These are phyloP conservation scores for Drosophila tristis DNA, from an alignment of 1,140 invertebrate genomes.

Conservation along the genomic window DNA sequence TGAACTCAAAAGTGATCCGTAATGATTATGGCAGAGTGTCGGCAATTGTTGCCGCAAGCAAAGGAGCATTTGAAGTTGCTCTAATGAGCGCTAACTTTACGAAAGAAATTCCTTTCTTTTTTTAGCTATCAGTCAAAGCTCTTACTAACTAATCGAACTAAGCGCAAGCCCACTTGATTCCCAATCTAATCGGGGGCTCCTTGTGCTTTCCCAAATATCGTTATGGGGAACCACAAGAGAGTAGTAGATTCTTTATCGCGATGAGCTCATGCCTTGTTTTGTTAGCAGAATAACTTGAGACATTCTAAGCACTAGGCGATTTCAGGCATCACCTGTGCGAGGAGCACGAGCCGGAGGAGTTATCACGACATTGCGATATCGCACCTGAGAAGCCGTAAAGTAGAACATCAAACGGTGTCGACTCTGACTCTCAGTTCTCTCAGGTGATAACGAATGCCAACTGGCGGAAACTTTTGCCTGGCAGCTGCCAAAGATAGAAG, in stretches of 20 bases:
- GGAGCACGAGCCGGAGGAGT: conserved; percentile 5
- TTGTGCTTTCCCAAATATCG: conserved; percentile 1
- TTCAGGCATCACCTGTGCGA: conserved; percentile 6
- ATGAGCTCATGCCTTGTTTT: conserved; percentile 41
- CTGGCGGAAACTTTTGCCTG: conserved; percentile 63
- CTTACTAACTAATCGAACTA: too few relatives aligned
- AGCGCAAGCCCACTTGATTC: too few relatives aligned
- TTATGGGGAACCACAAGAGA: conserved; percentile 18
- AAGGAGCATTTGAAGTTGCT: neutral
- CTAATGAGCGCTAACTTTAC: too few relatives aligned
- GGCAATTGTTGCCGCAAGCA: neutral
- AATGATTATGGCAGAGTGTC: conserved; percentile 10
- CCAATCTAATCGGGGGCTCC: conserved; percentile 22
- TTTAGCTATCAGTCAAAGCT: too few relatives aligned
- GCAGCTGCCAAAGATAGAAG: conserved; percentile 39
- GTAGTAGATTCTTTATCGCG: conserved; percentile 5
- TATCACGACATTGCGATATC: conserved; percentile 63
- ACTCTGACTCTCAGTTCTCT: neutral
- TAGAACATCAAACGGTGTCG: conserved; percentile 64
- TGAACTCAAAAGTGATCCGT: conserved; percentile 33
- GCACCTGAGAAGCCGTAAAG: conserved; percentile 55
- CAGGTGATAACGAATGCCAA: conserved; percentile 77
- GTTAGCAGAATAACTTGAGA: conserved; percentile 6
- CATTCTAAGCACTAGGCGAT: conserved; percentile 3
- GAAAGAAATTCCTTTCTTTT: too few relatives aligned